phyloP scores from a whole-genome alignment of 1,140 invertebrate species.

The Panulirus ornatus region DNA sequence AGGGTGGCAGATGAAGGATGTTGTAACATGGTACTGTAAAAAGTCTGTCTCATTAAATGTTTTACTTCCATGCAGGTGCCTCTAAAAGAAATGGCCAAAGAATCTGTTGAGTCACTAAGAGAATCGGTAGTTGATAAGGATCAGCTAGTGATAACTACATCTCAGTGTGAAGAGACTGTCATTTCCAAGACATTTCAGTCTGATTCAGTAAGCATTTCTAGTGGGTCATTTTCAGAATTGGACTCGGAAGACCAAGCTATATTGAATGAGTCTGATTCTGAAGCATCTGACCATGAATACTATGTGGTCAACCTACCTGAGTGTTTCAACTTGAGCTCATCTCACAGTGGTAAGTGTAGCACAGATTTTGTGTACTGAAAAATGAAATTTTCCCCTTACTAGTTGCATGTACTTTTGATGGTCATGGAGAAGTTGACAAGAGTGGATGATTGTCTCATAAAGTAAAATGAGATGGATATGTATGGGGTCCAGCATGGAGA shows the following conservation, averaged over 20 bases:
- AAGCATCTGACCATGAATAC: constrained; percentile 53
- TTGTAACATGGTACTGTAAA: no score
- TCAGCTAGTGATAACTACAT: background rate
- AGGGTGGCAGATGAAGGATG: no score
- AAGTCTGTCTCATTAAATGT: no score
- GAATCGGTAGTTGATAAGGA: constrained; percentile 15
- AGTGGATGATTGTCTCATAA: no score
- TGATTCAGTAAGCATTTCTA: constrained; percentile 46
- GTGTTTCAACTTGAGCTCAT: constrained; percentile 44
- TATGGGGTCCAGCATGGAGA: no score
- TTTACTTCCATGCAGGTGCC: constrained; percentile 25
- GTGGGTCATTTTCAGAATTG: constrained; percentile 60
- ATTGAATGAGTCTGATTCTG: constrained; percentile 63
- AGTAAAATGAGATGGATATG: no score
- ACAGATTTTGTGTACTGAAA: background rate
- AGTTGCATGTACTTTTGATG: no score
- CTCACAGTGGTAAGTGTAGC: constrained; percentile 35
- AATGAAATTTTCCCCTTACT: no score
- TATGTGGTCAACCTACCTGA: constrained; percentile 56
- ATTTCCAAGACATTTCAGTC: background rate
- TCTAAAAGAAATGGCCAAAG: constrained; percentile 59
- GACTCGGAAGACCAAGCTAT: constrained; percentile 68
- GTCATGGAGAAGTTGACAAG: no score
- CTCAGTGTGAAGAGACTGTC: background rate
- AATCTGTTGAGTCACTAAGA: constrained; percentile 44